Conservation (phyloP, 2,888 invertebrate genomes). For the Limenitis arthemis region DNA sequence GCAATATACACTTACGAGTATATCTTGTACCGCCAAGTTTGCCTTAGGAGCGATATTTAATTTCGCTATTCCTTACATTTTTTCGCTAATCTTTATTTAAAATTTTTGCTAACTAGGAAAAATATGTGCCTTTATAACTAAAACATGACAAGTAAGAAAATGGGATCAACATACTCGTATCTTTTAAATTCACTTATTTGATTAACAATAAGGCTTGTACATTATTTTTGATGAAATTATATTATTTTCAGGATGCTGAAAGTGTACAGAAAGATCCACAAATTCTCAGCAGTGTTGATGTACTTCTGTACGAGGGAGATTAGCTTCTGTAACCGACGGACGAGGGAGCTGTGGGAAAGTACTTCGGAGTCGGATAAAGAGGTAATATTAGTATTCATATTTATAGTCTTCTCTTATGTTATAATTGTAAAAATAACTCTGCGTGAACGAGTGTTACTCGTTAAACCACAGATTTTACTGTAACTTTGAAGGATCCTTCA, state of each 20-base stretch:
- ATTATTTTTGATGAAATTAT: neutral
- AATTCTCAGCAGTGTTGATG: slow-evolving; percentile 78
- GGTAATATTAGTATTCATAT: slow-evolving; percentile 31
- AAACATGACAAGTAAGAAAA: neutral
- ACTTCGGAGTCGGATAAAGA: slow-evolving; percentile 46
- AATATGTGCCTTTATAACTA: too few relatives aligned
- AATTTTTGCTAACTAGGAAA: too few relatives aligned
- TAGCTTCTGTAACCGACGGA: slow-evolving; percentile 77
- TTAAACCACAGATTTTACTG: neutral
- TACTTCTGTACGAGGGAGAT: slow-evolving; percentile 86
- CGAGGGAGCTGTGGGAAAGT: slow-evolving; percentile 68
- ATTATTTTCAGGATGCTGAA: slow-evolving; percentile 76
- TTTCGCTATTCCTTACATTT: too few relatives aligned
- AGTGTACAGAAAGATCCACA: slow-evolving; percentile 85
- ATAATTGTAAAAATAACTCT: neutral
- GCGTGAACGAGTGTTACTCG: neutral
- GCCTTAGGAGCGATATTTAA: too few relatives aligned
- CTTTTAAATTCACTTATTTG: too few relatives aligned
- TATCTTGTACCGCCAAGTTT: too few relatives aligned
- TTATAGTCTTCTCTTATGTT: neutral
- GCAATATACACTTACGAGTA: too few relatives aligned
- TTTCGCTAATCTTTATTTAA: too few relatives aligned
- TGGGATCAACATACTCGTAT: too few relatives aligned
- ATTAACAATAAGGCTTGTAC: neutral
- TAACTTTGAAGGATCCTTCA: too few relatives aligned